These are phyloP conservation scores for Danaus melanippus DNA, from an alignment of 1,140 invertebrate species.

Conservation along the genomic window DNA sequence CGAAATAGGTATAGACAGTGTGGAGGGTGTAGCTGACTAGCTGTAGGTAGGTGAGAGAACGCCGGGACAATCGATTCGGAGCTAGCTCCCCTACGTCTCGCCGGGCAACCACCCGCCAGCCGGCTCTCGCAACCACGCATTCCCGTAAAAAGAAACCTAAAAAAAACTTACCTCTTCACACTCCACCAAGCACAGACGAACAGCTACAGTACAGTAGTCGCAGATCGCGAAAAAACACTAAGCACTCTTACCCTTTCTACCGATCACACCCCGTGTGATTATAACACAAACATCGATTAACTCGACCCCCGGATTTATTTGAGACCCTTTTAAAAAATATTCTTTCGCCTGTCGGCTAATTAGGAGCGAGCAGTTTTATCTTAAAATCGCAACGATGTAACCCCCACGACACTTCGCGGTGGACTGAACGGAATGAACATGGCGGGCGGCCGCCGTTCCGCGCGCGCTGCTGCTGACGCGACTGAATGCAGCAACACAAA, in stretches of 20 bases:
- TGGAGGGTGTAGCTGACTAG: conserved; percentile 24
- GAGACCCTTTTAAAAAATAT: conserved; percentile 27
- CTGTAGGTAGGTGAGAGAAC: conserved; percentile 29
- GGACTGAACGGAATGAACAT: conserved; percentile 56
- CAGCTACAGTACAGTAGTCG: conserved; percentile 54
- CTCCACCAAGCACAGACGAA: conserved; percentile 39
- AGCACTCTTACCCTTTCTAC: conserved; percentile 33
- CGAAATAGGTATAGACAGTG: conserved; percentile 22
- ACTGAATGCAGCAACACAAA: conserved; percentile 45
- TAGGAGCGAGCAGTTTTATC: conserved; percentile 24
- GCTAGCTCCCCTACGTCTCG: conserved; percentile 43
- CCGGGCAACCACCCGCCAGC: conserved; percentile 24
- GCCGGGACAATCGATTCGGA: conserved; percentile 52
- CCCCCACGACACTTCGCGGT: conserved; percentile 51
- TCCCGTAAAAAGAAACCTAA: conserved; percentile 37
- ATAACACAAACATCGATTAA: conserved; percentile 50
- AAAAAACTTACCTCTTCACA: conserved; percentile 65
- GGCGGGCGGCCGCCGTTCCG: conserved; percentile 30
- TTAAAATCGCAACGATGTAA: conserved; percentile 27
- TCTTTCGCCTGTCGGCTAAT: conserved; percentile 30
- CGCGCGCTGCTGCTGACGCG: conserved; percentile 33
- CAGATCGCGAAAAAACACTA: conserved; percentile 53
- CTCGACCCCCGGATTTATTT: conserved; percentile 31
- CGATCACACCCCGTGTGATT: conserved; percentile 22
- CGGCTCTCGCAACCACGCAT: conserved; percentile 30